phyloP scores from a whole-genome alignment of 2,113 vertebrate genomes.

The Erpornis zantholeuca region DNA sequence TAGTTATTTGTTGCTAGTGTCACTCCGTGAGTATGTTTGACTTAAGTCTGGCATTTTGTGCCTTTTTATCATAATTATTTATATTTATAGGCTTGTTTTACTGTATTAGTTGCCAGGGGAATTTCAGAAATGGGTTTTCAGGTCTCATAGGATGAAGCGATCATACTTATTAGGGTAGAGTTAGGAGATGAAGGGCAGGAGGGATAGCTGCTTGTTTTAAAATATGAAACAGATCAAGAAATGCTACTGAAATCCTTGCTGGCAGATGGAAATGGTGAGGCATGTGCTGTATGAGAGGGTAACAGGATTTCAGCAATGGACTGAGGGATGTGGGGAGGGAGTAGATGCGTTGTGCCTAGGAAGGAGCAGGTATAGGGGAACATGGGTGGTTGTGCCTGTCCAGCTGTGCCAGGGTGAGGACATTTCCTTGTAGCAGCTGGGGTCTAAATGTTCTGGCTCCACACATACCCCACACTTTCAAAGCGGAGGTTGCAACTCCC shows the following conservation, averaged over 20 bases:
- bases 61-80: slow-evolving; percentile 58
- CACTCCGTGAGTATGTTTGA: not conserved
- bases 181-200: not conserved
- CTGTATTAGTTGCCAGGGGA: not conserved
- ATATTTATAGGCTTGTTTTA: slow-evolving; percentile 42
- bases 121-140: slow-evolving; percentile 22
- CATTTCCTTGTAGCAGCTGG: not conserved
- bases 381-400: not conserved
- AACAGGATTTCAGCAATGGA: not conserved
- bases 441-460: not conserved
- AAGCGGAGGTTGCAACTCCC: not conserved
- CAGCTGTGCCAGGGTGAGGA: not conserved
- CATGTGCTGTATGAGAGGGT: not conserved
- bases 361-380: not conserved
- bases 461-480: not conserved
- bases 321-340: not conserved
- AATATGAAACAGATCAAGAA: not conserved
- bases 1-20: slow-evolving; percentile 36
- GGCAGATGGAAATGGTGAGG: not conserved
- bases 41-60: slow-evolving; percentile 6
- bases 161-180: slow-evolving; percentile 15
- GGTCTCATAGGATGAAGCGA: not conserved
- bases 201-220: not conserved
- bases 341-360: not conserved
- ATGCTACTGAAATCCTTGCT: not conserved